phyloP scores from a whole-genome alignment of 2,888 invertebrate species.

The Drosophila paranaensis region DNA sequence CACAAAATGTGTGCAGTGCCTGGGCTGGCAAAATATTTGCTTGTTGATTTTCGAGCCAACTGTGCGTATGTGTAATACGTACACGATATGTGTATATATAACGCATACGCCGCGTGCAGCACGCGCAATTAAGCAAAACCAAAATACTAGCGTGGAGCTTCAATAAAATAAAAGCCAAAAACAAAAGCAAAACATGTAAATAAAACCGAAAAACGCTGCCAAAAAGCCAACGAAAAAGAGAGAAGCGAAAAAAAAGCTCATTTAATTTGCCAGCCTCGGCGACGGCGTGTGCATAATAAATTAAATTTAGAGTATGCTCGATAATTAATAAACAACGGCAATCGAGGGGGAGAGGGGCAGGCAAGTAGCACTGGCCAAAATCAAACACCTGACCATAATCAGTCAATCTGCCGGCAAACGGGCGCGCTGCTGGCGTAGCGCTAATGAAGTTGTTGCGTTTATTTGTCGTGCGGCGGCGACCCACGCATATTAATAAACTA shows the following conservation, averaged over 20 bases:
- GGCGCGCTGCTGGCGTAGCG: conserved; percentile 43
- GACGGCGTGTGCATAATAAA: conserved; percentile 71
- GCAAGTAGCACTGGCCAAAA: conserved; percentile 18
- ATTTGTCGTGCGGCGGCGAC: conserved; percentile 57
- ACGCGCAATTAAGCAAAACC: conserved; percentile 75
- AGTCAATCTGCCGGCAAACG: conserved; percentile 74
- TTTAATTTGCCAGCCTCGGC: conserved; percentile 39
- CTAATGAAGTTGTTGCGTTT: conserved; percentile 78
- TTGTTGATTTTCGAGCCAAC: conserved; percentile 67
- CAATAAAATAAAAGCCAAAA: conserved; percentile 33
- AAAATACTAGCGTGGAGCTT: conserved; percentile 63
- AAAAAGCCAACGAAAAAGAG: conserved; percentile 8
- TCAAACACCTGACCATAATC: conserved; percentile 77
- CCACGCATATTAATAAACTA: conserved; percentile 71
- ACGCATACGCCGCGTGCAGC: conserved; percentile 74
- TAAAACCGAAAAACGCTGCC: conserved; percentile 1
- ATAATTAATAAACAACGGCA: conserved; percentile 63
- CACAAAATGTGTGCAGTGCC: conserved; percentile 35
- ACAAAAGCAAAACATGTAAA: conserved; percentile 18
- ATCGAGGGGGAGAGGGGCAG: neutral
- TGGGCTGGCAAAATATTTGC: conserved; percentile 53
- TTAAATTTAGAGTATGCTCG: conserved; percentile 52
- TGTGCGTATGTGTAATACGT: conserved; percentile 68
- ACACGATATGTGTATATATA: conserved; percentile 20
- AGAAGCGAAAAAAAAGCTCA: neutral